Base-by-base conservation (phyloP, 2,888 invertebrate species). In the Mimumesa dahlbomi region DNA sequence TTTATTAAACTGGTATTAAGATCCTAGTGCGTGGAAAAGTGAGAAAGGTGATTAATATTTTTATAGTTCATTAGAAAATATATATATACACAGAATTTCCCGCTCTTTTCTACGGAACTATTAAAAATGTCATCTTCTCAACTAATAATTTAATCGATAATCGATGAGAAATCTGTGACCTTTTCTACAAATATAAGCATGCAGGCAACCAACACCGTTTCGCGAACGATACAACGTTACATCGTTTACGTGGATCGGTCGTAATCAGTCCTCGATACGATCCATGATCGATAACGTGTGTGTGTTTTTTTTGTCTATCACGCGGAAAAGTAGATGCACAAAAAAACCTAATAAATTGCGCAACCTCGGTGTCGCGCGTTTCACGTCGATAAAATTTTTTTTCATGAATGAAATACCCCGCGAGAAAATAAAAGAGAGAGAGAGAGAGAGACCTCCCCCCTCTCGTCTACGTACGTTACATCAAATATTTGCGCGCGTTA, bases 91-190 rank as follows among this genome's bases (percentile, higher is more conserved):
- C 29, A 29, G 29, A 29, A 6, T 29, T 29, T 29, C n/a, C 1
- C 4, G n/a, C 9, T 4, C n/a, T 34, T 16, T 13, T 16, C 40
- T 16, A 6, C 16, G 5, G 45, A 38, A 13, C 38, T 14, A 9
- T 66, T 58, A 75, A 73, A 75, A 75, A 78, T 78, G 70, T 78
- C 75, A 68, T 72, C 69, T 31, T 36, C 31, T 42, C 61, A n/a
- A 58, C 64, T 58, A 54, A 75, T 70, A 70, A 68, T 63, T 73
- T 75, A 65, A 70, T 59, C 45, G 59, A 49, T 57, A 59, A 75
- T 78, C 78, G 75, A 79, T 78, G 78, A 78, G 78, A 79, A 78
- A 78, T 78, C 75, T 54, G 34, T 79, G 73, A 78, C 78, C 78
- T 78, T 78, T 78, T 45, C 52, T 67, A 58, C 67, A 62, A 59